Evolutionary conservation across 2,113 vertebrate species (phyloP).

Genomic region (Corapipo altera): DNA sequence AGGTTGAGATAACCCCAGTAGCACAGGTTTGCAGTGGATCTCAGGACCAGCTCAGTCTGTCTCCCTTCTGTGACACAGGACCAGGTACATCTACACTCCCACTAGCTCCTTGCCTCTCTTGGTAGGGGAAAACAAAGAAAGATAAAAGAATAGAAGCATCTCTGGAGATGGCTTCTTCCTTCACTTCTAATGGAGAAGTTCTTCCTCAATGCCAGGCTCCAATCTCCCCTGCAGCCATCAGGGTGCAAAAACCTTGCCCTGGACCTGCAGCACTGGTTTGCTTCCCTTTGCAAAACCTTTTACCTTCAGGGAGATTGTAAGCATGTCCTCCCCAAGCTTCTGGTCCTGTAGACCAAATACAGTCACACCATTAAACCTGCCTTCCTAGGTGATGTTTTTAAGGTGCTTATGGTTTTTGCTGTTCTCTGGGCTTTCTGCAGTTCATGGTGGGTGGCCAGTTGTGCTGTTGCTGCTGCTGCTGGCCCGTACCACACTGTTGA

Average conservation of each 20-base stretch:
- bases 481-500: background rate
- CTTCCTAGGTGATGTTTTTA: background rate
- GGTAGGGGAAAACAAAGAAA: background rate
- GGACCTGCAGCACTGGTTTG: background rate
- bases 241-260: background rate
- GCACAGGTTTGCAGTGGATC: background rate
- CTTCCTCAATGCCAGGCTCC: background rate
- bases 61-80: background rate
- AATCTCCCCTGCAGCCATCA: background rate
- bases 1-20: background rate
- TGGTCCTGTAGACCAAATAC: background rate
- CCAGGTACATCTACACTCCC: background rate
- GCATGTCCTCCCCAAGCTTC: background rate
- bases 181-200: background rate
- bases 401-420: background rate
- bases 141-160: background rate
- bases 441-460: background rate
- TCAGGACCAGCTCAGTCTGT: background rate
- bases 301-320: background rate
- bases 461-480: background rate
- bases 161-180: background rate
- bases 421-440: background rate
- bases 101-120: background rate
- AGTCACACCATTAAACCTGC: background rate
- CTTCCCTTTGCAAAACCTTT: background rate